Evolutionary conservation across 2,888 invertebrate genomes (phyloP), one percentile per base, ranked within the genome.

Genomic region (Eilema caniola): DNA sequence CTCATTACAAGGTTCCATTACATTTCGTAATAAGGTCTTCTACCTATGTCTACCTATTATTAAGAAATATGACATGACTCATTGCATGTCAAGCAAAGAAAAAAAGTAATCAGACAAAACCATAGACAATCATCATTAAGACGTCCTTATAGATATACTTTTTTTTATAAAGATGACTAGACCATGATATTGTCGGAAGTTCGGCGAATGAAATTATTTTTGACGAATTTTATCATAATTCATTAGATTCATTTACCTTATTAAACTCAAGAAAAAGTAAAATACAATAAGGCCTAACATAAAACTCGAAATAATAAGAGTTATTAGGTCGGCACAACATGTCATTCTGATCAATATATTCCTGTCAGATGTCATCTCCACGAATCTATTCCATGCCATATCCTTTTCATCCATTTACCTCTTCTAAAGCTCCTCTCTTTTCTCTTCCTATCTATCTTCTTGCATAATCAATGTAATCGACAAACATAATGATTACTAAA

Each of bases 61-160:
- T n/a, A 37, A 23, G 37, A 62, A 24, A 37, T 8, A 24, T 24
- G 16, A 47, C 20, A 47, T 24, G 62, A 62, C 16, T 37, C 14
- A 66, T 61, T 64, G 23, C 63, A 59, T 23, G 59, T 66, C 10
- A 20, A 64, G 28, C 66, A 69, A 70, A 41, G 61, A 66, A 71
- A 76, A n/a, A 73, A 72, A 75, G 31, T 69, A 56, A 37, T 71
- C 12, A 37, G 20, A 61, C 61, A n/a, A 67, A 61, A 61, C 28
- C 31, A 67, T 33, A 61, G 41, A 47, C 37, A 59, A 33, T 33
- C 37, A 62, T 62, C 24, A 62, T 62, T 37, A 24, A 37, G 37
- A 24, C 24, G 23, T 62, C 24, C 37, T 23, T 23, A 37, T 33
- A 24, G 62, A 23, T 5, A 11, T 37, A 37, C 14, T 23, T 62